These are phyloP conservation scores for Sebastes fasciatus DNA, from an alignment of 2,113 vertebrate genomes.

Conservation along the genomic window DNA sequence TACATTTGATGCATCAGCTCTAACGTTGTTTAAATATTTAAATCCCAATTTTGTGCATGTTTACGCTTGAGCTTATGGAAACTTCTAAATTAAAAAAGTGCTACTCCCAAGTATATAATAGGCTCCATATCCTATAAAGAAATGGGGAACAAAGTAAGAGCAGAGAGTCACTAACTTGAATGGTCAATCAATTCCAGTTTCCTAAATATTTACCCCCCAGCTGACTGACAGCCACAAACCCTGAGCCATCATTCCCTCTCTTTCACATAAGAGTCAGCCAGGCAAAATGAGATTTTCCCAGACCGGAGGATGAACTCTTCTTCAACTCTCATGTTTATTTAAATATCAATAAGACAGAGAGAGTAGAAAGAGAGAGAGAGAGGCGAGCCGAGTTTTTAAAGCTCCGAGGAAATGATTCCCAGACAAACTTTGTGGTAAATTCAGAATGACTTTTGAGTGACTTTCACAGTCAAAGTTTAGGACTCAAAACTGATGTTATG, in stretches of 20 bases:
- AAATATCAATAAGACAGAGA: constrained; percentile 27
- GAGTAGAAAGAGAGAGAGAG: not conserved
- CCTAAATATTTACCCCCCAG: not conserved
- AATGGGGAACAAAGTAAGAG: constrained; percentile 11
- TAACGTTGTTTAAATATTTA: not conserved
- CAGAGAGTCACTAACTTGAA: constrained; percentile 1
- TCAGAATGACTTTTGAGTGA: constrained; percentile 23
- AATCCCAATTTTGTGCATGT: not conserved
- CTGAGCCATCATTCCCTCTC: constrained; percentile 28
- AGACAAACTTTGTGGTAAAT: not conserved
- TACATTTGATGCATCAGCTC: not conserved
- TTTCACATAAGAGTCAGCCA: constrained; percentile 44
- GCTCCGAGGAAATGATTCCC: constrained; percentile 8
- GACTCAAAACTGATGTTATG: not conserved
- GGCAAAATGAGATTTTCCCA: constrained; percentile 53
- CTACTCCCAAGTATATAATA: not conserved
- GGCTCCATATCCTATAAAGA: constrained; percentile 4
- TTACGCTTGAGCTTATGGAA: not conserved
- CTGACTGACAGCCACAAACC: constrained; percentile 9
- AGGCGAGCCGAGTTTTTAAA: not conserved
- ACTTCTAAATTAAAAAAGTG: not conserved
- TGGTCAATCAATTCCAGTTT: not conserved
- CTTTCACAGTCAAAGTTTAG: constrained; percentile 23
- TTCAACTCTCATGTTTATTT: constrained; percentile 35
- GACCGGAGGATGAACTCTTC: constrained; percentile 38